Conservation (phyloP, 2,888 invertebrate genomes). For the Galerucella nymphaeae region DNA sequence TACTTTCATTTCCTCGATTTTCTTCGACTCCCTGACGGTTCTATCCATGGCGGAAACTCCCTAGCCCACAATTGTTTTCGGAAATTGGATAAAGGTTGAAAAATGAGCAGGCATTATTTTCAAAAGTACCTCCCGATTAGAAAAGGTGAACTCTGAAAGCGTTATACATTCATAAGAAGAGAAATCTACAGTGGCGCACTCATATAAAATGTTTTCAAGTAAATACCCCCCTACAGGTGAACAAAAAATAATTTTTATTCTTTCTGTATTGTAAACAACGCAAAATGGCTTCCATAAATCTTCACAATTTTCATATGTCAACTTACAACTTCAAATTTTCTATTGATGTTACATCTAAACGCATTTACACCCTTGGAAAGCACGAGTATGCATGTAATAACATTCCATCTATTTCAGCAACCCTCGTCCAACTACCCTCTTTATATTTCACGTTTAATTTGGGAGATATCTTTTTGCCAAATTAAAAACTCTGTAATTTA, state of each 20-base stretch:
- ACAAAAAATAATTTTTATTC: too few species aligned
- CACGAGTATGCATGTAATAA: too few species aligned
- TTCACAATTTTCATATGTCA: too few species aligned
- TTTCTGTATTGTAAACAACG: too few species aligned
- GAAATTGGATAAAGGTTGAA: constrained; percentile 67
- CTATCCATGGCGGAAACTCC: constrained; percentile 47
- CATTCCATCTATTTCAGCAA: not conserved
- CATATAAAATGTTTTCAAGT: not conserved
- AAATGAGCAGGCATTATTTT: constrained; percentile 59
- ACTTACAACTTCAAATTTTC: too few species aligned
- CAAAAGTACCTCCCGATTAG: constrained; percentile 43
- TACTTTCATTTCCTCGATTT: constrained; percentile 55
- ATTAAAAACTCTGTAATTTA: too few species aligned
- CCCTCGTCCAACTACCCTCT: not conserved
- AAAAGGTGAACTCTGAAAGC: constrained; percentile 19
- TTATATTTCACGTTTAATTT: not conserved
- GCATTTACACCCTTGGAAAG: too few species aligned
- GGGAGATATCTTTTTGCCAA: too few species aligned
- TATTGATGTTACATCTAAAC: too few species aligned
- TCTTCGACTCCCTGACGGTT: constrained; percentile 36
- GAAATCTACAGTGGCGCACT: not conserved
- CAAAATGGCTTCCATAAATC: too few species aligned
- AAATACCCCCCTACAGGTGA: too few species aligned
- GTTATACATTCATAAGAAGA: constrained; percentile 23
- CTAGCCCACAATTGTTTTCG: constrained; percentile 63